Evolutionary conservation across 2,797 vertebrate species (phyloP), one percentile per base, ranked within the genome.

Genomic region (Poeciliopsis presidionis): DNA sequence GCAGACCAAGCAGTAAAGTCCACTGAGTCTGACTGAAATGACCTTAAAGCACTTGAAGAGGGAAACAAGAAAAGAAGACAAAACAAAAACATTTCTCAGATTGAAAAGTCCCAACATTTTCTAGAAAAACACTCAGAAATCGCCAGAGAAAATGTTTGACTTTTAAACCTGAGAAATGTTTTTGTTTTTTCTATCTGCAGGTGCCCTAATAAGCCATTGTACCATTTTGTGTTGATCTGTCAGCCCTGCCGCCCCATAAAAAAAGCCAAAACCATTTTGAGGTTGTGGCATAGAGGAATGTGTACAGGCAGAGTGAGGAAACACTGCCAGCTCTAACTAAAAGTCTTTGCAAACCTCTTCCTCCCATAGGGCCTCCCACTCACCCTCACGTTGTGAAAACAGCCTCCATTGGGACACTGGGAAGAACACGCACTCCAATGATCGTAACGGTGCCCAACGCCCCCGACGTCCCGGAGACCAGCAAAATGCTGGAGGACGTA

Each of bases 361-460:
- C 33, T 65, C 43, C 39, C 83, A 65, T 90, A 98, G 98, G 95
- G 83, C 91, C 96, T 20, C 93, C 95, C 25, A 88, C 94, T 78
- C 94, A 95, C 85, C 93, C 93, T 39, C 97, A 98, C 77, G 94
- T 97, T 0, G 97, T 98, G 90, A 99, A 99, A 96, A 99, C 98
- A 0, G 98, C 98, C 2, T 99, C 96, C 55, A 97, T 99, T 0
- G 98, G 98, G 84, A 99, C 98, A 0, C 84, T 99, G 76, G 97
- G 98, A 81, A 94, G 98, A 94, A 97, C 96, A 72, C 96, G 98
- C 47, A 96, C 97, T 9, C 98, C 98, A 7, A 96, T 99, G 97
- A 94, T 96, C 0, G 97, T 99, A 90, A 96, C 95, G 0, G 97
- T 98, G 65, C 98, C 98, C 92, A 99, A 96, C 46, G 98, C 98